Evolutionary conservation across 2,888 invertebrate genomes (phyloP).

Genomic region (Himalopsyche japonica): DNA sequence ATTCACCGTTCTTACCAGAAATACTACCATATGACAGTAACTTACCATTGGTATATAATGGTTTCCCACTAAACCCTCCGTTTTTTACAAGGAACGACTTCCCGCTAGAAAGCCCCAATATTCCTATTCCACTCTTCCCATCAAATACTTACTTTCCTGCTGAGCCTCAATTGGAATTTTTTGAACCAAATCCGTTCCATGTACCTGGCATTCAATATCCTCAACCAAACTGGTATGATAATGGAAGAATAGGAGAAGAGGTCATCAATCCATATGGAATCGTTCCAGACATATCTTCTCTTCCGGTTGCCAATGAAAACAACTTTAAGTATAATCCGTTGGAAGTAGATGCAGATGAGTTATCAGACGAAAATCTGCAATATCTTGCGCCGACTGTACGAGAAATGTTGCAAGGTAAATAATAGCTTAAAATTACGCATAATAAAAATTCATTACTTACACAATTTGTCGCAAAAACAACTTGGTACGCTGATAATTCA

Average conservation of each 20-base stretch:
- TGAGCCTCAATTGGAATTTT: background rate
- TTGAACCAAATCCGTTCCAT: slow-evolving; percentile 4
- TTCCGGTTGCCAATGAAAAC: slow-evolving; percentile 35
- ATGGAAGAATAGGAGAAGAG: slow-evolving; percentile 23
- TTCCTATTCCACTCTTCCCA: slow-evolving; percentile 9
- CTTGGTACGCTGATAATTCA: background rate
- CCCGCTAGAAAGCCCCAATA: slow-evolving; percentile 3
- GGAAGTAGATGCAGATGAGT: slow-evolving; percentile 45
- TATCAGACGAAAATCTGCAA: slow-evolving; percentile 54
- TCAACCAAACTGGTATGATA: background rate
- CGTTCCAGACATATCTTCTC: slow-evolving; percentile 26
- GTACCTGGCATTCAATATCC: slow-evolving; percentile 22
- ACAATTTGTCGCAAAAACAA: background rate
- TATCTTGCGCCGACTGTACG: slow-evolving; percentile 53
- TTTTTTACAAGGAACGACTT: slow-evolving; percentile 2
- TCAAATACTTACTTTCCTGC: background rate
- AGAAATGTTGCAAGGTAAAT: slow-evolving; percentile 49
- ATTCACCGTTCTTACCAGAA: slow-evolving; percentile 8
- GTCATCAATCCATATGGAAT: background rate
- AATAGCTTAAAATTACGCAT: too few species aligned
- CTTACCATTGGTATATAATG: background rate
- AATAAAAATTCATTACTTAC: background rate
- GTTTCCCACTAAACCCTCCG: slow-evolving; percentile 4
- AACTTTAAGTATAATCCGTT: slow-evolving; percentile 36
- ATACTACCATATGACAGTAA: background rate